These are phyloP conservation scores for Drosophila sulfurigaster DNA, from an alignment of 1,140 invertebrate species.

Conservation along the genomic window DNA sequence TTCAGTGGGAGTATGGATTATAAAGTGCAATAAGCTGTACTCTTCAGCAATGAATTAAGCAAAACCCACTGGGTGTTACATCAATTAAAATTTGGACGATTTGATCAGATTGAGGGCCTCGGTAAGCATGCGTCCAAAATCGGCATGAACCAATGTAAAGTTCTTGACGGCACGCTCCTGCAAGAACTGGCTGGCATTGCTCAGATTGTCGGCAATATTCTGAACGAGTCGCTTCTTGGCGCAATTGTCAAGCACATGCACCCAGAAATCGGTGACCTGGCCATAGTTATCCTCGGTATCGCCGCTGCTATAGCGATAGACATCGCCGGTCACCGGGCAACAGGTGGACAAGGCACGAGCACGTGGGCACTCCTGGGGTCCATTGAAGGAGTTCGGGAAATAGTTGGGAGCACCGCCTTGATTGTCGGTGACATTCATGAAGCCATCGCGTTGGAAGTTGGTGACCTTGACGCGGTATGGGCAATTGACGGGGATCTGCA, in stretches of 20 bases:
- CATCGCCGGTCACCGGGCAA: constrained; percentile 87
- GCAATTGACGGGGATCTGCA: constrained; percentile 98
- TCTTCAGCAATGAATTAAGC: constrained; percentile 28
- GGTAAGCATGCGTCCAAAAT: constrained; percentile 89
- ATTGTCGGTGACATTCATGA: constrained; percentile 88
- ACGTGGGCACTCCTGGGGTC: constrained; percentile 88
- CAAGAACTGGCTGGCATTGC: constrained; percentile 93
- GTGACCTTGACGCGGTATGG: constrained; percentile 89
- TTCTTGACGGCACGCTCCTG: constrained; percentile 93
- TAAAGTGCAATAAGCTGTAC: constrained; percentile 26
- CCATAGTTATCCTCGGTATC: constrained; percentile 95
- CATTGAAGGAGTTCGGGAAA: constrained; percentile 97
- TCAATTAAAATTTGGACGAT: constrained; percentile 86
- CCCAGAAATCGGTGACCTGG: constrained; percentile 93
- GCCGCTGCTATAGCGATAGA: constrained; percentile 91
- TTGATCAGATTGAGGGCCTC: constrained; percentile 87
- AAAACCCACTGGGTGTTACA: constrained; percentile 29
- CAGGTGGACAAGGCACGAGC: constrained; percentile 87
- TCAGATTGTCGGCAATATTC: constrained; percentile 93
- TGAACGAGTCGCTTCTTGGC: constrained; percentile 90
- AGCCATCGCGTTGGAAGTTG: constrained; percentile 96
- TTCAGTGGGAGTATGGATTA: constrained; percentile 27
- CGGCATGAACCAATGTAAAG: constrained; percentile 89
- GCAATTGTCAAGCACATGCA: constrained; percentile 90
- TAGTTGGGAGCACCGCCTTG: constrained; percentile 96